Conservation (phyloP, 2,888 invertebrate species). For the Acrocera orbiculus region DNA sequence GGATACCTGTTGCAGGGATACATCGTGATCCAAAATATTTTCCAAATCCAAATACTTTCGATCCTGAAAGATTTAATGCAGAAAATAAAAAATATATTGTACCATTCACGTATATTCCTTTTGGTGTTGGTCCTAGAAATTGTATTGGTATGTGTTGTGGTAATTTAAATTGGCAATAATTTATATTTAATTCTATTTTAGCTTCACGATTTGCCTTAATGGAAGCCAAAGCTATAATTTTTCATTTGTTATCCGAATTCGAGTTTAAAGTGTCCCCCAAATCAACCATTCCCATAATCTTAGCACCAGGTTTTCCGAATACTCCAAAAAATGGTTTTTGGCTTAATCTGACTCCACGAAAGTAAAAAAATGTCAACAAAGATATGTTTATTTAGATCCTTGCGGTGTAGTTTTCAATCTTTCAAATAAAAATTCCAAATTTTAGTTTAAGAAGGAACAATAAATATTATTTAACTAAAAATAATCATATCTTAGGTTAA, state of each 20-base stretch:
- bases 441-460: too few relatives aligned
- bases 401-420: too few relatives aligned
- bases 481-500: too few relatives aligned
- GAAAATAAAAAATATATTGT: conserved; percentile 36
- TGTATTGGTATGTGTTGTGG: conserved; percentile 40
- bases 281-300: conserved; percentile 19
- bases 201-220: conserved; percentile 26
- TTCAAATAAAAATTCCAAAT: too few relatives aligned
- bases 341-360: conserved; percentile 22
- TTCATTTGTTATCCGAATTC: conserved; percentile 21
- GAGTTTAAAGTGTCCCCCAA: conserved; percentile 19
- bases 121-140: conserved; percentile 41
- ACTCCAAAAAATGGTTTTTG: conserved; percentile 23
- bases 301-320: conserved; percentile 16
- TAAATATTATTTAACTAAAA: too few relatives aligned
- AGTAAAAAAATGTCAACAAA: too few relatives aligned
- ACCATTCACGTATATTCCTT: conserved; percentile 36
- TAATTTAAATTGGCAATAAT: too few relatives aligned
- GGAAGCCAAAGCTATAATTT: conserved; percentile 24
- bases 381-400: too few relatives aligned
- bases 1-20: conserved; percentile 30
- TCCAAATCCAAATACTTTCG: conserved; percentile 38
- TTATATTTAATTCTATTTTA: too few relatives aligned
- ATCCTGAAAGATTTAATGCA: conserved; percentile 40
- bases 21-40: conserved; percentile 37